These are phyloP conservation scores for Scaeva pyrastri DNA, from an alignment of 2,888 invertebrate species.

Conservation along the genomic window DNA sequence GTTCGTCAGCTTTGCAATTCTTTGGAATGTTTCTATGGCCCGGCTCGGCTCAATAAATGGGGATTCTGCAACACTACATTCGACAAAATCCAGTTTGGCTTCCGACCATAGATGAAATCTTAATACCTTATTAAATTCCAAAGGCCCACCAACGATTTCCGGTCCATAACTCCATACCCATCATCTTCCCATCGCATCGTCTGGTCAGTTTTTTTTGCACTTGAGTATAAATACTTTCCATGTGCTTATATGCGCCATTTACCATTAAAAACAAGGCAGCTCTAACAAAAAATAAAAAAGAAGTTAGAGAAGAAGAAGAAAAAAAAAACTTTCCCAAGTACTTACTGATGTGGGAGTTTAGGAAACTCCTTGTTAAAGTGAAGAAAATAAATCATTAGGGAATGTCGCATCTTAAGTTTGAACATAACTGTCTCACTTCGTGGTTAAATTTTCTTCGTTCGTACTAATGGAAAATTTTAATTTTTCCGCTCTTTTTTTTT, in stretches of 20 bases:
- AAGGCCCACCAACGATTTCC: no score
- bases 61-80: no score
- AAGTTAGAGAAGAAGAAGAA: neutral
- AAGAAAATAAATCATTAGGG: constrained; percentile 34
- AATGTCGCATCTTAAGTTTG: constrained; percentile 31
- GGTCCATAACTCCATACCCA: no score
- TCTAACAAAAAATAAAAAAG: neutral
- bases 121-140: no score
- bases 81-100: no score
- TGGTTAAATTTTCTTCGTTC: constrained; percentile 24
- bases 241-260: constrained; percentile 24
- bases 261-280: constrained; percentile 12
- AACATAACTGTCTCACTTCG: constrained; percentile 23
- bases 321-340: constrained; percentile 25
- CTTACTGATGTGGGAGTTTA: constrained; percentile 37
- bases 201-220: neutral
- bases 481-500: constrained; percentile 12
- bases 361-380: constrained; percentile 34
- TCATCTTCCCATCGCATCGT: no score
- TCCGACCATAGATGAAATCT: no score
- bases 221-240: constrained; percentile 3
- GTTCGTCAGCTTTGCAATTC: no score
- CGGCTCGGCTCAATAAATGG: no score
- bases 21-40: no score
- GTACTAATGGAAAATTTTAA: constrained; percentile 39